Base-by-base conservation (phyloP, 2,113 vertebrate genomes). In the Thinocorus orbignyianus region DNA sequence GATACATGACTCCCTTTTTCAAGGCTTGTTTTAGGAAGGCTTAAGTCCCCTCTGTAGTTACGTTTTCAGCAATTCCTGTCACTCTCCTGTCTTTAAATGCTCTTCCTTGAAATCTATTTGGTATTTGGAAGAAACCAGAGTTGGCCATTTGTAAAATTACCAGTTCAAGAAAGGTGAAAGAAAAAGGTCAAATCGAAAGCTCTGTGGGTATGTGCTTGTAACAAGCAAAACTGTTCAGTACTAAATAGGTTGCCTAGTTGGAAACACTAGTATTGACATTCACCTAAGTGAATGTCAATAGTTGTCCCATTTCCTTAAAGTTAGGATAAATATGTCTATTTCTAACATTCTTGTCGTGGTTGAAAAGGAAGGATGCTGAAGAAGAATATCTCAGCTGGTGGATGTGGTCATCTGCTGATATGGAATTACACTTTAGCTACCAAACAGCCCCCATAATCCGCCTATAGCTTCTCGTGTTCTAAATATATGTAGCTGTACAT, bases 1-100 rank as follows among this genome's bases (percentile, higher is more conserved):
- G 58, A 31, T 30, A 7, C 0, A 0, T 1, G 2, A 46, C 26
- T 77, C 25, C 6, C 10, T 82, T 72, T 4, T 2, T 74, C 15
- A 52, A 35, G 22, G 8, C 9, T 6, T 60, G 8, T 44, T 81
- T 73, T 61, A 78, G 51, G 51, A 88, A 60, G 13, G 11, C 16
- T 26, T 37, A 20, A 46, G n/a, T 54, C 39, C 30, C 1, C 15
- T 42, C n/a, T 35, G 42, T 14, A 60, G 35, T 61, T 54, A 42
- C 3, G 8, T 66, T 77, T 30, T 19, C 64, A 54, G 26, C 14
- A 58, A 25, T 70, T 91, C 17, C 13, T 86, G 87, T 51, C 44
- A 22, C 35, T 61, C 7, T 73, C n/a, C 14, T 66, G 16, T 48
- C 52, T 86, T 76, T 18, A 4, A 71, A 44, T 2, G 2, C 23